Base-by-base conservation (phyloP, 2,888 invertebrate genomes). In the Athrips mouffetella region DNA sequence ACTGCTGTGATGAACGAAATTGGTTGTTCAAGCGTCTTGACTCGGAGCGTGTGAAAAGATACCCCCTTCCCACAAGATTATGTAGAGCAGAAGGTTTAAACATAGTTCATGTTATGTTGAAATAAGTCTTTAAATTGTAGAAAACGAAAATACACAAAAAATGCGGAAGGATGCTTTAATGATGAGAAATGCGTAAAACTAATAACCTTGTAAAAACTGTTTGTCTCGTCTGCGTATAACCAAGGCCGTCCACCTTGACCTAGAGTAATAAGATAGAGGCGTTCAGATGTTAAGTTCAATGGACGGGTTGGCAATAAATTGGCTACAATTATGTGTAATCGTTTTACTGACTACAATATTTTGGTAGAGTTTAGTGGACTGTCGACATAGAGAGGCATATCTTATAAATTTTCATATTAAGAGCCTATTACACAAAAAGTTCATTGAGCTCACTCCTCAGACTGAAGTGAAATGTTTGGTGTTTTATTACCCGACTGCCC, bases 241-340 rank as follows among this genome's bases (percentile, higher is more conserved):
- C 41, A 23, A 33, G 23, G 33, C 33, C 27, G 48, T 20, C 21
- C 31, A 33, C 48, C 48, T 42, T 42, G 42, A 48, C 41, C 48
- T 35, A 48, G 42, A 48, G 42, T 16, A n/a, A n/a, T 47, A 8
- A 20, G 39, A 20, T 20, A 39, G 39, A 21, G 21, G 39, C 39
- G 20, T 7, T 10, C 39, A 21, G 25, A 3, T 13, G 40, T 23
- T 40, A 6, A 40, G 40, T 40, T 40, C 40, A 40, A 25, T 11
- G 40, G 15, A 40, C 40, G 21, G 8, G 40, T 8, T 7, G 20
- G 7, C 40, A 23, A 25, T 16, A 40, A 40, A 40, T 40, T 40
- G 40, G 13, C 23, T 8, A 23, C 40, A 40, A 23, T 40, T 23
- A 40, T 23, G n/a, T 10, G 37, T 20, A 20, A 20, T 20, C 2